Base-by-base conservation (phyloP, 2,888 invertebrate genomes). In the Eupithecia exiguata region DNA sequence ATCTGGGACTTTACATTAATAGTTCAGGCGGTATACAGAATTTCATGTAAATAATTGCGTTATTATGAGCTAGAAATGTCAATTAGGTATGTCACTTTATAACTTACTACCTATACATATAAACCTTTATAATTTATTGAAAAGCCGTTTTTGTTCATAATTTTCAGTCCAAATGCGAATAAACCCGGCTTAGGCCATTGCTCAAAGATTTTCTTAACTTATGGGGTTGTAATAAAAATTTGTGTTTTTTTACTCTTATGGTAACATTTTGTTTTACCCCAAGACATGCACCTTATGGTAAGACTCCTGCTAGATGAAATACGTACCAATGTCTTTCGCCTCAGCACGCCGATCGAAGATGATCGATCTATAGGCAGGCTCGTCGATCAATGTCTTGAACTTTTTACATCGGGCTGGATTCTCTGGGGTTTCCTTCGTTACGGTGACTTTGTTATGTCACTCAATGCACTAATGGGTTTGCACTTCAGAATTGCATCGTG, bases 371-470 rank as follows among this genome's bases (percentile, higher is more conserved):
- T 77, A 75, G 58, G 74, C 71, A 67, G 70, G 69, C 77, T 80
- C 80, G 75, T 80, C 77, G 77, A 80, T 80, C 79, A 79, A 74
- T 78, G 80, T 80, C 79, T 71, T 30, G 53, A 66, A 68, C 36
- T 61, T 77, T 77, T 74, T 66, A 66, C 53, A 46, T 67, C 66
- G 43, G n/a, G 14, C 30, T 46, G 14, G 21, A 63, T 61, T 43
- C 53, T 49, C 18, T 46, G 25, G 68, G 65, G 53, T 72, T 65
- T 40, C 38, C 35, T 38, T 35, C 49, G 36, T 38, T 36, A 62
- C 21, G 63, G 35, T 35, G 30, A 62, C 38, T 43, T 49, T 70
- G 43, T 43, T 16, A 66, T 43, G 38, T 66, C 40, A 25, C 21
- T 38, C 40, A 62, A 62, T 62, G 40, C 21, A 21, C 21, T 66